Evolutionary conservation across 2,113 vertebrate species (phyloP), one percentile per base, ranked within the genome.

Genomic region (Anarrhichthys ocellatus): DNA sequence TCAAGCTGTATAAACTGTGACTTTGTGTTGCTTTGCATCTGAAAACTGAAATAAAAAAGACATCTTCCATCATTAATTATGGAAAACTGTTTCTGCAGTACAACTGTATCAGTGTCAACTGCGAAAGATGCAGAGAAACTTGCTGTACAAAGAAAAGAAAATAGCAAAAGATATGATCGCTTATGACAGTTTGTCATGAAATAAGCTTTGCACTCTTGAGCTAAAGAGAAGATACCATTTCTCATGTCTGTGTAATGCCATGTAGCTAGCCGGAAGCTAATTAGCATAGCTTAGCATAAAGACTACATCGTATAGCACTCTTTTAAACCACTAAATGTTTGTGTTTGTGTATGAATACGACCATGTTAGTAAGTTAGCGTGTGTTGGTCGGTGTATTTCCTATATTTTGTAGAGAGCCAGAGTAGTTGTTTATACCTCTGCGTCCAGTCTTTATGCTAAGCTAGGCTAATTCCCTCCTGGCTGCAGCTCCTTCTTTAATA

Each of bases 221-320:
- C 32, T 36, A n/a, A 32, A 24, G 50, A 40, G 70, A 48, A n/a
- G 13, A n/a, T 6, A 4, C 0, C 14, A 20, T 48, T 17, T 38
- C 9, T 38, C 32, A 15, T 48, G 58, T 52, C 50, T 22, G 50
- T 22, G 5, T 11, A 9, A 27, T 22, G 11, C 22, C n/a, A 11
- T 58, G 5, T 42, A 6, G 36, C n/a, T 52, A 59, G 24, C 18
- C 0, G 0, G 44, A 4, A 17, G 22, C 22, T 40, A 8, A n/a
- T 56, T 72, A 58, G 52, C 52, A 56, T 27, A 58, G 52, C 52
- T 65, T 54, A 29, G 62, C 62, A 66, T 76, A 9, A 15, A 15
- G 2, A 11, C 13, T 40, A 24, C 38, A 44, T 13, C 20, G 0
- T 36, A 22, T 32, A 24, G 13, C 22, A 18, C 59, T 63, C 20